Conservation (phyloP, 2,888 invertebrate genomes). For the Cloeon dipterum region DNA sequence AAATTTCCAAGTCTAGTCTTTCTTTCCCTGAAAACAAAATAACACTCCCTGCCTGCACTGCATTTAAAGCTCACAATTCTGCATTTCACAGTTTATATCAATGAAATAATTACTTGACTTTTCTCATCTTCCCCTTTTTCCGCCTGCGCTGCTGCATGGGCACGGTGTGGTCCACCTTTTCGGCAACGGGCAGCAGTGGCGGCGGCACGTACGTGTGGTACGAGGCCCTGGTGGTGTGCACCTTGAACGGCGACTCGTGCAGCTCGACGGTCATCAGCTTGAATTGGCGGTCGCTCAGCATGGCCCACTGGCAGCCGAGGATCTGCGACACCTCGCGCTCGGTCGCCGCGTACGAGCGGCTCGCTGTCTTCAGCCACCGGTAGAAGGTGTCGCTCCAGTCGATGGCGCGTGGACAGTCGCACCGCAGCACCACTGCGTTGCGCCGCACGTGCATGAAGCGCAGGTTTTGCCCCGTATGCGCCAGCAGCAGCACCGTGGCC, state of each 20-base stretch:
- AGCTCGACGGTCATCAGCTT: conserved; percentile 20
- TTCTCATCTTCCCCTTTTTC: neutral
- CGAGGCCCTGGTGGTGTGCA: neutral
- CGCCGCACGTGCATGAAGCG: conserved; percentile 37
- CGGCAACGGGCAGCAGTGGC: neutral
- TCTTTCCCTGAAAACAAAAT: too few species aligned
- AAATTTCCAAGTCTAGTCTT: too few species aligned
- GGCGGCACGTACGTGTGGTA: conserved; percentile 1
- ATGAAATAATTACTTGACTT: too few species aligned
- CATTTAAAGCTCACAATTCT: too few species aligned
- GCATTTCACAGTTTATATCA: too few species aligned
- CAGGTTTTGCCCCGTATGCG: conserved; percentile 35
- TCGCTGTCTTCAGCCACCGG: conserved; percentile 34
- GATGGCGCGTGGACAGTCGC: conserved; percentile 37
- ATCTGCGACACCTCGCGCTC: conserved; percentile 44
- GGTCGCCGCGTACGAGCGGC: conserved; percentile 35
- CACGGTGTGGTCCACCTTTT: neutral
- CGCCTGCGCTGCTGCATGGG: neutral
- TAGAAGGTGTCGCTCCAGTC: conserved; percentile 45
- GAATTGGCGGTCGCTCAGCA: conserved; percentile 39
- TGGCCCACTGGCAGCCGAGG: conserved; percentile 39
- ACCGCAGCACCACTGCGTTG: conserved; percentile 44
- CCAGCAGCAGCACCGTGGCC: conserved; percentile 45
- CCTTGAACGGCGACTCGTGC: conserved; percentile 1
- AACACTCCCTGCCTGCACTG: too few species aligned